Evolutionary conservation across 2,888 invertebrate species (phyloP).

Genomic region (Athalia rosae): DNA sequence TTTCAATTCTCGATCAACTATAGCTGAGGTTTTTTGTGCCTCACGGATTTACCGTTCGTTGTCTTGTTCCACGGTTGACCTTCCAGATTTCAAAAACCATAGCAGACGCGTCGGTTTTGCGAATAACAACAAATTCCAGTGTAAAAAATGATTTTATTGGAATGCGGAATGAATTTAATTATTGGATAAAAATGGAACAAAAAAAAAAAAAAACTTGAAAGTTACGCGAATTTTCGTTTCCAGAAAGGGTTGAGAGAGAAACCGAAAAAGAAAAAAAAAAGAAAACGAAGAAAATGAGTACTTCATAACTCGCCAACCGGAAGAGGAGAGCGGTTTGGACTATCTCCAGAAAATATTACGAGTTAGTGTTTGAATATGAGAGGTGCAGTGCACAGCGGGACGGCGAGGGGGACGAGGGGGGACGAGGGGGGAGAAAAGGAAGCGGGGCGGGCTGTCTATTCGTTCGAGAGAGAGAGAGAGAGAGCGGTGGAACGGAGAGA

Average conservation of each 20-base stretch:
- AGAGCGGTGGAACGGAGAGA: constrained; percentile 48
- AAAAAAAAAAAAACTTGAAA: background rate
- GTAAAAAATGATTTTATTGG: no score
- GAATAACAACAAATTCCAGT: no score
- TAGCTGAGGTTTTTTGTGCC: background rate
- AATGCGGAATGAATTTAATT: no score
- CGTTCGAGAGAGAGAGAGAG: constrained; percentile 61
- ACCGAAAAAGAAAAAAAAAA: no score
- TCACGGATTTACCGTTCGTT: background rate
- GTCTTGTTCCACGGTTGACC: background rate
- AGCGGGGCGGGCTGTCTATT: constrained; percentile 54
- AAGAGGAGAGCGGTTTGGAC: constrained; percentile 71
- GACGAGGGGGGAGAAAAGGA: constrained; percentile 35
- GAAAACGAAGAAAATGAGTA: constrained; percentile 1
- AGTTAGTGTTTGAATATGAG: constrained; percentile 52
- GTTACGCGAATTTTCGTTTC: background rate
- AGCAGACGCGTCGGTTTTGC: no score
- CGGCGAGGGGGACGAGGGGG: constrained; percentile 37
- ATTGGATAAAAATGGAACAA: background rate
- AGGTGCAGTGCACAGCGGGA: no score
- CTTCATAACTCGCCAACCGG: constrained; percentile 36
- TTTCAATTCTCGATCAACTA: constrained; percentile 35
- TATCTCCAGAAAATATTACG: constrained; percentile 70
- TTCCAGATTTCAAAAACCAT: background rate
- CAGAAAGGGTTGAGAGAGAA: background rate